These are phyloP conservation scores for Hyperoplus lanceolatus DNA, from an alignment of 2,797 vertebrate species.

Conservation along the genomic window DNA sequence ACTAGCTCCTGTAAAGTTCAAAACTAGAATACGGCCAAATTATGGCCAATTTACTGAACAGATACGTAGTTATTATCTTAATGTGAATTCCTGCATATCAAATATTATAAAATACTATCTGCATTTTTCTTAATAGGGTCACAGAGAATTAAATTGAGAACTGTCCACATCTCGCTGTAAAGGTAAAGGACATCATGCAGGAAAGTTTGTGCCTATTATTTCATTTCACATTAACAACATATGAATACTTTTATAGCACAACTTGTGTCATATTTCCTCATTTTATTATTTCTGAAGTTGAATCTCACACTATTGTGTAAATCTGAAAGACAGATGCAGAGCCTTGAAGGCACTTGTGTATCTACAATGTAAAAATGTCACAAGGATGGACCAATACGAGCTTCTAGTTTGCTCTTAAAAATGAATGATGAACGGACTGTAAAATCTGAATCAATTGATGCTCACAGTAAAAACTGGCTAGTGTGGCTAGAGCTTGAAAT, in stretches of 20 bases:
- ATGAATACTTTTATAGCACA: not conserved
- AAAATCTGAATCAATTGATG: slow-evolving; percentile 1
- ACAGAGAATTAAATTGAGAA: too few relatives aligned
- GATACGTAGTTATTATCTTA: too few relatives aligned
- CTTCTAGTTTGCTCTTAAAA: not conserved
- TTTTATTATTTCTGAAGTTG: not conserved
- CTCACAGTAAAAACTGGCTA: slow-evolving; percentile 4
- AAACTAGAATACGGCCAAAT: too few relatives aligned
- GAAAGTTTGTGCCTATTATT: too few relatives aligned
- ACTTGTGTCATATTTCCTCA: not conserved
- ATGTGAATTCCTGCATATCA: too few relatives aligned
- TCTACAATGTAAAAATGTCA: slow-evolving; percentile 6
- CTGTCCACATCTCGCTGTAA: not conserved
- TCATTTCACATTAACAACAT: not conserved
- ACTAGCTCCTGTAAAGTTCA: not conserved
- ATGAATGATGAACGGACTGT: not conserved
- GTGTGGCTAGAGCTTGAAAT: slow-evolving; percentile 8
- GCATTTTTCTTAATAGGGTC: too few relatives aligned
- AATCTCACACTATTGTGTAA: not conserved
- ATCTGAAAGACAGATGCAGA: slow-evolving; percentile 1
- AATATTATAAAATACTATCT: too few relatives aligned
- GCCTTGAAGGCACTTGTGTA: not conserved
- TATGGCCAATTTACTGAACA: too few relatives aligned
- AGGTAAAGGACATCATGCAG: too few relatives aligned
- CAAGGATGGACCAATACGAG: not conserved